Evolutionary conservation across 2,797 vertebrate genomes (phyloP), one percentile per base, ranked within the genome.

Genomic region (Betta splendens): DNA sequence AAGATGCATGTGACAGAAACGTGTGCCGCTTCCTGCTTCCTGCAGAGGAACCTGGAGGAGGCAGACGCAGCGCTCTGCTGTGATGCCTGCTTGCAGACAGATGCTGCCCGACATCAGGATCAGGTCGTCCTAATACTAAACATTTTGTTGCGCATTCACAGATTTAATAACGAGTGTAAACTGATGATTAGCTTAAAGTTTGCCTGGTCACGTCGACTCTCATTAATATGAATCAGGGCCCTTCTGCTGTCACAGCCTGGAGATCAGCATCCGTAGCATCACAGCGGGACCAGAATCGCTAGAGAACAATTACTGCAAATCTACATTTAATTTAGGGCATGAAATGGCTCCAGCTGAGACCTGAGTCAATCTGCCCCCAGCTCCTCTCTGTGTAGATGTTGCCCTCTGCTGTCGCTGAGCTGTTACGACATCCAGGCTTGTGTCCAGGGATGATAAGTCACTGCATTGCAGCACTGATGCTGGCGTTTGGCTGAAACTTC

Each of bases 401-500:
- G 85, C 90, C 90, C 89, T 89, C 91, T 92, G 83, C 58, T 89
- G 90, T 80, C 43, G 7, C 26, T 46, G 32, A 49, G 21, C 9
- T 32, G 59, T 51, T 18, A 80, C 12, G 58, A 74, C 78, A 79
- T 4, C 32, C 20, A 28, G 40, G 10, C 21, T 11, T 20, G 1
- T 38, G 18, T 25, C 38, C 38, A 59, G 38, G 10, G 50, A 57
- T 26, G 56, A 73, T 81, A 53, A 85, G 69, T 85, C 83, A 86
- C 91, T 91, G 90, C 92, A 92, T 89, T 92, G 90, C 91, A 92
- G 89, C 84, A 84, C 31, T 61, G 70, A 68, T 31, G 10, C 48
- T 63, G 51, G 68, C 64, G 62, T 66, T 54, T 49, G 64, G 52
- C 75, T 35, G 7, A 35, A 28, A 28, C 26, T 28, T 28, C 33